Conservation (phyloP, 1,140 invertebrate genomes). For the Brachystomella parvula region DNA sequence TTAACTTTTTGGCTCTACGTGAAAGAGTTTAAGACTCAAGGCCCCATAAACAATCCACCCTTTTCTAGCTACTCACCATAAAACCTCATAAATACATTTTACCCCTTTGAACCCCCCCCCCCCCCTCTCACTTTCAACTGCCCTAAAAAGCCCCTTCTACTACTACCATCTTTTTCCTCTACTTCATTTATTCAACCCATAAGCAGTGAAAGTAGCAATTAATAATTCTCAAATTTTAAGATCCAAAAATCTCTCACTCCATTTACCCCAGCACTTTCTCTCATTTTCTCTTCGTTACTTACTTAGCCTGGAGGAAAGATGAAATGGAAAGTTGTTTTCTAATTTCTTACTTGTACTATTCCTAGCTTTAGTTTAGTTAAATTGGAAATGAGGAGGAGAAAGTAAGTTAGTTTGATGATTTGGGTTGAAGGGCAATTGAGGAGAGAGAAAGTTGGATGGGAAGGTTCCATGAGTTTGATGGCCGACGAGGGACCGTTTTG, state of each 20-base stretch:
- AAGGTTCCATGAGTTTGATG: conserved; percentile 23
- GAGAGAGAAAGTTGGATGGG: neutral
- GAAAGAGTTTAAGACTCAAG: neutral
- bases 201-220: neutral
- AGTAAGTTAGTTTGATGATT: neutral
- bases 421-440: conserved; percentile 6
- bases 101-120: too few relatives aligned
- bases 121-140: neutral
- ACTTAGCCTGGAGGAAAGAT: neutral
- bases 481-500: conserved; percentile 38
- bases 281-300: too few relatives aligned
- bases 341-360: neutral
- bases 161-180: neutral
- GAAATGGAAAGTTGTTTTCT: neutral
- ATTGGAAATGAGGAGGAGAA: neutral
- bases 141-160: neutral
- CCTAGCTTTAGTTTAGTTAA: too few relatives aligned
- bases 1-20: too few relatives aligned
- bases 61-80: neutral
- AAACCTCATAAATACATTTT: conserved; percentile 5
- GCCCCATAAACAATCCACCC: neutral
- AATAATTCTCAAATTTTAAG: neutral
- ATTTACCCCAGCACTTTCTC: too few relatives aligned
- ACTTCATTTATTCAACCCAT: too few relatives aligned
- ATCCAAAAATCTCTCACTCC: neutral